Evolutionary conservation across 2,113 vertebrate species (phyloP), one percentile per base, ranked within the genome.

Genomic region (Vulpes lagopus): DNA sequence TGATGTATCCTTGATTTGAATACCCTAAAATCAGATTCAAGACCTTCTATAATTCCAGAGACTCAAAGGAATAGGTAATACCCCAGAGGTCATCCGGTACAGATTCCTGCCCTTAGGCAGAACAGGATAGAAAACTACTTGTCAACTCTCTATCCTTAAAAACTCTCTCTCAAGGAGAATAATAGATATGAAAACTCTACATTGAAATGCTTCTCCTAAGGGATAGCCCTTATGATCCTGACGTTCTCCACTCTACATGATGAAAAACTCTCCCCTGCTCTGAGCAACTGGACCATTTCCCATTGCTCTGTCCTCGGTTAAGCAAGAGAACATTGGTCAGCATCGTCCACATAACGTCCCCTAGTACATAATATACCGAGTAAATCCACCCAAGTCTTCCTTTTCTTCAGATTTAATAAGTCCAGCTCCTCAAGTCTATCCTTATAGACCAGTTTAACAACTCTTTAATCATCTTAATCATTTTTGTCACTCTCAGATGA

Each of bases 151-250:
- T n/a, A 11, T 5, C 60, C 62, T 93, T 92, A 91, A 59, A 53
- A 89, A 80, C 35, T 1, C 64, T 11, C 38, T 79, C 89, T 97
- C 91, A 64, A 76, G 96, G 65, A 97, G 81, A 84, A 94, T 35
- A n/a, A 69, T 8, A 95, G 53, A 62, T 12, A 8, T 15, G 85
- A 64, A 35, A 0, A 0, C 8, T 57, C 32, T 2, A 4, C 53
- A 53, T 55, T 0, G 49, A 91, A 55, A 82, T 17, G 80, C 82
- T 32, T 16, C 69, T 89, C 69, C 11, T 12, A 65, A 71, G 92
- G 81, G 62, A 73, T 20, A 73, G 62, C 59, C 17, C 17, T 38
- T 7, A 9, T 6, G 12, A 76, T 16, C 38, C 67, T 0, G 11
- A 16, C 12, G 3, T 22, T 49, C 85, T 65, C 81, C 74, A 19